Evolutionary conservation across 2,888 invertebrate species (phyloP).

Genomic region (Drosophila longiperda): DNA sequence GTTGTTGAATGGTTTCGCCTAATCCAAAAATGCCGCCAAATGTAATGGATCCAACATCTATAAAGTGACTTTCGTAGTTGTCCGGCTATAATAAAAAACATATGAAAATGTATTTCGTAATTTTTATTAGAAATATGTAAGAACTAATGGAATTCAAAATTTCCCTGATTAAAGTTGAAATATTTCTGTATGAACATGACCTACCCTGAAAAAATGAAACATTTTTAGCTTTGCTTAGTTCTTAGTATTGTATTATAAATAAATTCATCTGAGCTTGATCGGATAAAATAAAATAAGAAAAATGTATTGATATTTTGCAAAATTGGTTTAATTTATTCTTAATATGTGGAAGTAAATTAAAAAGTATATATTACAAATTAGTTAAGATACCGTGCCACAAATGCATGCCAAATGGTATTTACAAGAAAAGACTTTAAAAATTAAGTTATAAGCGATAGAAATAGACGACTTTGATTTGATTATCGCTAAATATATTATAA

Average conservation of each 20-base stretch:
- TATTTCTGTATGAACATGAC: not conserved
- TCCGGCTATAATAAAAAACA: conserved; percentile 11
- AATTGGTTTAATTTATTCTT: too few species aligned
- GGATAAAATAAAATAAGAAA: not conserved
- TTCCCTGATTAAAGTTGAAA: not conserved
- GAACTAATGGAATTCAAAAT: not conserved
- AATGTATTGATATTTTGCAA: too few species aligned
- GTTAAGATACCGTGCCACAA: not conserved
- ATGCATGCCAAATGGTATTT: not conserved
- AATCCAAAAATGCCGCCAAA: conserved; percentile 87
- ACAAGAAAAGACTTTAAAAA: not conserved
- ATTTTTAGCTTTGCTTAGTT: conserved; percentile 1
- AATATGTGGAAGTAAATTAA: too few species aligned
- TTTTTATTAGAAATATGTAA: not conserved
- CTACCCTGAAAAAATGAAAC: not conserved
- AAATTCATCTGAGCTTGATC: not conserved
- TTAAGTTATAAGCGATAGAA: not conserved
- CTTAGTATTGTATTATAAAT: not conserved
- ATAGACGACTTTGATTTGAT: not conserved
- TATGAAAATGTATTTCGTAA: not conserved
- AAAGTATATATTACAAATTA: not conserved
- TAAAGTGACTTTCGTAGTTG: conserved; percentile 77
- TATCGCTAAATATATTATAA: not conserved
- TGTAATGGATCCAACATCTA: conserved; percentile 82
- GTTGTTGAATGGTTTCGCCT: conserved; percentile 89